These are phyloP conservation scores for Dipus sagitta DNA, from an alignment of 2,797 vertebrate genomes.

Conservation along the genomic window DNA sequence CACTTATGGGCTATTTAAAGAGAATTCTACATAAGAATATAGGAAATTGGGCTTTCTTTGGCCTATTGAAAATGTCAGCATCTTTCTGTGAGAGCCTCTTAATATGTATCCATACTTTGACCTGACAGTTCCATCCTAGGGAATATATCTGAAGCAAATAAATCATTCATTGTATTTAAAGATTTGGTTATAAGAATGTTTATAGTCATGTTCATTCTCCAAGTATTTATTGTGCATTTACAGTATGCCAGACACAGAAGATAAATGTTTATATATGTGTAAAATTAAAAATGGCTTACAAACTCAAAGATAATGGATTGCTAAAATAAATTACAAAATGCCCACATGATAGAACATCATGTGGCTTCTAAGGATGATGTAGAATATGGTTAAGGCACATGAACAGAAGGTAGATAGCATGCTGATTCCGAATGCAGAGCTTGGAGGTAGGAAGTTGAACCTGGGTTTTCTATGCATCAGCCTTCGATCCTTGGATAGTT, in stretches of 20 bases:
- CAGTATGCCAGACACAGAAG: background rate
- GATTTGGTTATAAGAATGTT: constrained; percentile 9
- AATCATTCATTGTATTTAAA: constrained; percentile 22
- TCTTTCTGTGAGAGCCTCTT: background rate
- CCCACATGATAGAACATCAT: background rate
- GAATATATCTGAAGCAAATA: background rate
- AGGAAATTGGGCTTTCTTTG: background rate
- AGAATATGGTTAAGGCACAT: background rate
- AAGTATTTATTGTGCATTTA: constrained; percentile 46
- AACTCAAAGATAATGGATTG: background rate
- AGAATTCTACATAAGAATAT: background rate
- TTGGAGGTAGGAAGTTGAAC: too few relatives aligned
- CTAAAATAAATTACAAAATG: background rate
- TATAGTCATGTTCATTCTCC: background rate
- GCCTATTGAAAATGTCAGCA: background rate
- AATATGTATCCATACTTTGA: background rate
- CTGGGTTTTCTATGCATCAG: background rate
- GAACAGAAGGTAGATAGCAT: background rate
- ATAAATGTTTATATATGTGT: constrained; percentile 8
- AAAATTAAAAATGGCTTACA: constrained; percentile 19
- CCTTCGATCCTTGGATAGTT: background rate
- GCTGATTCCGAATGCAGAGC: background rate
- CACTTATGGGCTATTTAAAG: background rate
- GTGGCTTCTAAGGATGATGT: background rate
- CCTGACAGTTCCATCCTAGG: background rate